Base-by-base conservation (phyloP, 2,113 vertebrate genomes). In the Muntiacus muntjak region DNA sequence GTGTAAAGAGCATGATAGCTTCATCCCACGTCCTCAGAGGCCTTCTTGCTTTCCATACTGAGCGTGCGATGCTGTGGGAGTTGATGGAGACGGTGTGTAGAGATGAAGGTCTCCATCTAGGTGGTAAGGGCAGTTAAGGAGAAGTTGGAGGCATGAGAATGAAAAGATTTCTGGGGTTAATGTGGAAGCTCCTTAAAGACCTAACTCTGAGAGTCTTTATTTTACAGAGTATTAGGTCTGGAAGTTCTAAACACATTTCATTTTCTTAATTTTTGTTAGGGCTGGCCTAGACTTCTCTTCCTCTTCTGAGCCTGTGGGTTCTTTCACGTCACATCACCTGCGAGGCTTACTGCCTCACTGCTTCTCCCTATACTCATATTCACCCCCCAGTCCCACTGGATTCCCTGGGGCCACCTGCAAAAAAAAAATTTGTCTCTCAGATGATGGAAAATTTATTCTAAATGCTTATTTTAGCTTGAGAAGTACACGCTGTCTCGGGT, bases 361-460 rank as follows among this genome's bases (percentile, higher is more conserved):
- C 91, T 16, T 87, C 30, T 33, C 40, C 47, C 76, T 28, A 45
- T 33, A 0, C 87, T 62, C 91, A 64, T 36, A 30, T 36, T 50
- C 85, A 90, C 54, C 81, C 74, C n/a, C 82, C 21, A 95, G 57
- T 82, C 74, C n/a, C 60, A 28, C 71, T 60, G 26, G 40, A 50
- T 40, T 93, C 96, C 83, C 78, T 91, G 62, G 94, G 94, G 92
- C 87, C 95, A 94, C 36, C 64, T 96, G 87, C 94, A 79, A 30
- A 47, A 30, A 36, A 71, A 81, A 60, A 47, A 52, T 17, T 28
- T 11, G 55, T 62, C 54, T 57, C 33, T 96, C 76, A 78, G 85
- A 58, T 81, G 57, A 89, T 97, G 97, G 96, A 98, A 97, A 97
- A 57, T 96, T 79, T 95, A 47, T 85, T 95, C 45, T 90, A 43